phyloP scores from a whole-genome alignment of 1,140 invertebrate species.

The Arctopsyche grandis region DNA sequence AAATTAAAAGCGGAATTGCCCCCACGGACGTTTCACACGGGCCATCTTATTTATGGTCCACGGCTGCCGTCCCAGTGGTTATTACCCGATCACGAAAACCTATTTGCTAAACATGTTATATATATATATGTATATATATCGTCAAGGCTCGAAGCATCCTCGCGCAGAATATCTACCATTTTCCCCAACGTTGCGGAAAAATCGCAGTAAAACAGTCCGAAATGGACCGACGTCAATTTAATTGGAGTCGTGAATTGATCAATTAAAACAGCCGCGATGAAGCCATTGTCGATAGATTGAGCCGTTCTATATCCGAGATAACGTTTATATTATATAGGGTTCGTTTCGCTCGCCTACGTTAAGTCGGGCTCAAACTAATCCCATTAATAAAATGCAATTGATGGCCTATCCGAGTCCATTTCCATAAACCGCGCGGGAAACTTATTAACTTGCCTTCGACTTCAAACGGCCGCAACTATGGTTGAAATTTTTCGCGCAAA shows the following conservation, averaged over 20 bases:
- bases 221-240: no score
- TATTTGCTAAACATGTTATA: constrained; percentile 48
- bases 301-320: no score
- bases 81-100: constrained; percentile 52
- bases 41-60: constrained; percentile 44
- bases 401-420: constrained; percentile 29
- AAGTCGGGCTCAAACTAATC: not conserved
- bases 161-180: not conserved
- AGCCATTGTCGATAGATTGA: constrained; percentile 9
- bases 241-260: not conserved
- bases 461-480: not conserved
- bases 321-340: not conserved
- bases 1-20: constrained; percentile 47
- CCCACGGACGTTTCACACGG: constrained; percentile 51
- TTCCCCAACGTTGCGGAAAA: not conserved
- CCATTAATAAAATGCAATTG: constrained; percentile 37
- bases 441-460: constrained; percentile 7
- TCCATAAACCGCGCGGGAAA: constrained; percentile 32
- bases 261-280: not conserved
- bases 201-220: no score
- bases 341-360: constrained; percentile 24
- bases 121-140: not conserved
- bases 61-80: constrained; percentile 44
- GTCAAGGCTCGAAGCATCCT: not conserved
- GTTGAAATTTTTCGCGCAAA: not conserved